Percentiles rank a stretch among this genome's conserved stretches.
phyloP scores from a whole-genome alignment of 2,113 vertebrate species.

The Thalassarche chlororhynchos region DNA sequence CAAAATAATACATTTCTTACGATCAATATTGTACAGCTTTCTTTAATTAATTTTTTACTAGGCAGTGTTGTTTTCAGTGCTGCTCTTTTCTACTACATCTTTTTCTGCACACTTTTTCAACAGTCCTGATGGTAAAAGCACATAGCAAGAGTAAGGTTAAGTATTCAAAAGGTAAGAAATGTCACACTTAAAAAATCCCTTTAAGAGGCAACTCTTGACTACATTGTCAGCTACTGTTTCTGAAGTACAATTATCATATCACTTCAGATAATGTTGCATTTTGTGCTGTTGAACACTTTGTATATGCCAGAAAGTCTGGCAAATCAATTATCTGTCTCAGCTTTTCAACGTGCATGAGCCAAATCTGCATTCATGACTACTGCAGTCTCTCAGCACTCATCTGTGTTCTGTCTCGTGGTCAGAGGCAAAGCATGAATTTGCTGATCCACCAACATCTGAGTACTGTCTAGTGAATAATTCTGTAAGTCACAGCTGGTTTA shows the following conservation, averaged over 20 bases:
- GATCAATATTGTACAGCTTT: not conserved
- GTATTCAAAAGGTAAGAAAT: conserved; percentile 1
- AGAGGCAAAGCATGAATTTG: not conserved
- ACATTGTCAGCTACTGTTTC: not conserved
- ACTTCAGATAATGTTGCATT: conserved; percentile 10
- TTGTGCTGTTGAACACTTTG: not conserved
- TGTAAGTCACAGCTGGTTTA: not conserved
- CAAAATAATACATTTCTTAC: not conserved
- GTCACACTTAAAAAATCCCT: not conserved
- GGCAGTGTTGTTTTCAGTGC: not conserved
- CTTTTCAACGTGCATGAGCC: not conserved
- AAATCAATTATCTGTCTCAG: not conserved
- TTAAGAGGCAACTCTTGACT: not conserved
- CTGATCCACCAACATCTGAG: not conserved
- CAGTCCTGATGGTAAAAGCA: not conserved
- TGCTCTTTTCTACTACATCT: not conserved
- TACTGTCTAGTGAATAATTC: not conserved
- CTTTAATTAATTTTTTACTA: not conserved
- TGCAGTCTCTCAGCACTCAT: not conserved
- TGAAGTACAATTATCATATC: conserved; percentile 13
- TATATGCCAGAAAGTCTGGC: not conserved
- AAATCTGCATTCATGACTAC: not conserved
- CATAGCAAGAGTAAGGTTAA: not conserved
- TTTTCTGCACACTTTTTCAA: not conserved
- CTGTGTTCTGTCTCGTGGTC: not conserved